Conservation (phyloP, 2,888 invertebrate species). For the Plusia festucae region DNA sequence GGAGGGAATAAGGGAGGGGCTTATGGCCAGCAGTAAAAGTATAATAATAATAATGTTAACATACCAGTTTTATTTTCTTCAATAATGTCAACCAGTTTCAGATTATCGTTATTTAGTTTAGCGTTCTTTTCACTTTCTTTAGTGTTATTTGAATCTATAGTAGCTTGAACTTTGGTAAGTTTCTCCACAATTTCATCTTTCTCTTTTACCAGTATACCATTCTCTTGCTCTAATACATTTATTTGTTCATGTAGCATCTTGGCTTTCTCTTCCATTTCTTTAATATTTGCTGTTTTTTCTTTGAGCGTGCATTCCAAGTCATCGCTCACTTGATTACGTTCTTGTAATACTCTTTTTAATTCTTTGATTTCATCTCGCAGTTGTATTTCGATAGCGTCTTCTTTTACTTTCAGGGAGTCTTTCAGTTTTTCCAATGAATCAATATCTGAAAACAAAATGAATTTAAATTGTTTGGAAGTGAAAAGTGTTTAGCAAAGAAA, state of each 20-base stretch:
- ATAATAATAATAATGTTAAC: too few relatives aligned
- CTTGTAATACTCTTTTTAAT: conserved; percentile 50
- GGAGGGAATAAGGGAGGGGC: too few relatives aligned
- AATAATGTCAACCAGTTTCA: conserved; percentile 51
- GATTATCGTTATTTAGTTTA: conserved; percentile 56
- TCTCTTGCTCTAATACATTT: conserved; percentile 66
- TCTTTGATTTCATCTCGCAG: conserved; percentile 45
- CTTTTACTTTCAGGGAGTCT: conserved; percentile 55
- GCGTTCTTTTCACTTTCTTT: conserved; percentile 39
- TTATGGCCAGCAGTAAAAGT: too few relatives aligned
- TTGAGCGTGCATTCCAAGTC: conserved; percentile 61
- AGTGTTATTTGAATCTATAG: conserved; percentile 26
- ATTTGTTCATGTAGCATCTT: conserved; percentile 56
- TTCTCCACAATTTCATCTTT: conserved; percentile 35
- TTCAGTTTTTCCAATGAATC: conserved; percentile 57
- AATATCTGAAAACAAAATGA: conserved; percentile 60
- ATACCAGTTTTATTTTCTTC: conserved; percentile 71
- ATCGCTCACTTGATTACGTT: conserved; percentile 55
- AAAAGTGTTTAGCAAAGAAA: too few relatives aligned
- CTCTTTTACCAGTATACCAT: conserved; percentile 44
- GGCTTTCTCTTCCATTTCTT: conserved; percentile 61
- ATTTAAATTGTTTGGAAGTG: conserved; percentile 1
- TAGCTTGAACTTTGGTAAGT: conserved; percentile 18
- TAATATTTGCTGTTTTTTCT: conserved; percentile 62
- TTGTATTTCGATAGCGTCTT: conserved; percentile 28